Evolutionary conservation across 2,888 invertebrate genomes (phyloP).

Genomic region (Apotomis turbidana): DNA sequence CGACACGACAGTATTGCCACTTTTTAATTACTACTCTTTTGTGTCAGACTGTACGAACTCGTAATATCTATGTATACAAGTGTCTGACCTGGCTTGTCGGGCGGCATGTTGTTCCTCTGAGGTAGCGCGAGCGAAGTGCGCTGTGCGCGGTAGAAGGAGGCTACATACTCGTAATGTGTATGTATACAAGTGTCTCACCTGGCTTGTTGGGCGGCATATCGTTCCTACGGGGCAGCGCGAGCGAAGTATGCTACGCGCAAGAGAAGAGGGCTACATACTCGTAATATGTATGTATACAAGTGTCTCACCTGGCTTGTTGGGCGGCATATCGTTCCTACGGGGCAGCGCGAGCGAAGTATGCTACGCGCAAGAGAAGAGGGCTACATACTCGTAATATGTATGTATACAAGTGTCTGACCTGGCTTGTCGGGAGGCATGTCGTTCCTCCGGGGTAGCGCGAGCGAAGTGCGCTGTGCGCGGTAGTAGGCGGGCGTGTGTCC

Average conservation of each 20-base stretch:
- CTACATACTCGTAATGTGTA: too few relatives aligned
- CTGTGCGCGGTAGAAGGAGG: too few relatives aligned
- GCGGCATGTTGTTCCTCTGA: conserved; percentile 57
- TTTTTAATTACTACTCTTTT: too few relatives aligned
- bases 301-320: conserved; percentile 64
- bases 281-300: too few relatives aligned
- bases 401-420: neutral
- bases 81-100: conserved; percentile 64
- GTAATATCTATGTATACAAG: too few relatives aligned
- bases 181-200: conserved; percentile 44
- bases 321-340: conserved; percentile 57
- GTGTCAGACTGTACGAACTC: too few relatives aligned
- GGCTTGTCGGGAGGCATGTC: neutral
- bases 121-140: conserved; percentile 61
- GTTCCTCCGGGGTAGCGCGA: conserved; percentile 16
- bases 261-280: conserved; percentile 62
- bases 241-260: conserved; percentile 58
- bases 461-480: conserved; percentile 54
- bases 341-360: conserved; percentile 61
- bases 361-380: too few relatives aligned
- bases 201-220: conserved; percentile 65
- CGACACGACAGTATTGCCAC: too few relatives aligned
- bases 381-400: too few relatives aligned
- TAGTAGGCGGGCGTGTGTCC: conserved; percentile 75
- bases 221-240: conserved; percentile 45